phyloP scores from a whole-genome alignment of 1,140 invertebrate species.

The Drosophila pandora region DNA sequence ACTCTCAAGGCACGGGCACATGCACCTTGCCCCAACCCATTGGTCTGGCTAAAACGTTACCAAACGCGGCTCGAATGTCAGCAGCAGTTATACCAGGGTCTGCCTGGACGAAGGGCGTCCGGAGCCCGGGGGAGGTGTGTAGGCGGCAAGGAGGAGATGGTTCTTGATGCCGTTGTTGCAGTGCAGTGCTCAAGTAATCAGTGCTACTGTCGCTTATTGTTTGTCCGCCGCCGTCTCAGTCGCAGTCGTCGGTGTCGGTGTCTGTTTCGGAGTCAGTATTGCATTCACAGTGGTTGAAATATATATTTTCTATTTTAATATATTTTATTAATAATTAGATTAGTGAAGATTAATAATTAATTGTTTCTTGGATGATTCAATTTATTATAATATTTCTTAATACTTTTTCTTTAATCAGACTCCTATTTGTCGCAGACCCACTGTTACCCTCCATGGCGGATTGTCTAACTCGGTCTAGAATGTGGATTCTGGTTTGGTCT shows the following conservation, averaged over 20 bases:
- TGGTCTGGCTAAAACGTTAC: conserved; percentile 69
- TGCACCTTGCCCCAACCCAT: conserved; percentile 54
- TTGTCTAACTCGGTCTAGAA: conserved; percentile 25
- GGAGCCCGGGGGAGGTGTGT: neutral
- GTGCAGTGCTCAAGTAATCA: conserved; percentile 71
- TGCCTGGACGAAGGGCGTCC: neutral
- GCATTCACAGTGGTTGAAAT: conserved; percentile 18
- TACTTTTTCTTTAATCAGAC: neutral
- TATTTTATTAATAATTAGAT: neutral
- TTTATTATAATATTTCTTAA: neutral
- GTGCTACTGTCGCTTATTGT: conserved; percentile 78
- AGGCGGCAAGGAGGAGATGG: neutral
- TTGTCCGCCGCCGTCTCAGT: conserved; percentile 59
- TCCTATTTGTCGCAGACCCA: neutral
- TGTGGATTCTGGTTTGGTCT: conserved; percentile 30
- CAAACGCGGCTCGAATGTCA: conserved; percentile 78
- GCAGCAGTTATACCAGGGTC: conserved; percentile 43
- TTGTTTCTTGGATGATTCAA: neutral
- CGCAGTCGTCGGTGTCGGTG: conserved; percentile 50
- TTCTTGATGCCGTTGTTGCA: conserved; percentile 46
- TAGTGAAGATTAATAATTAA: no score
- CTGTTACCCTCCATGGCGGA: conserved; percentile 17
- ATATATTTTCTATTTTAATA: neutral
- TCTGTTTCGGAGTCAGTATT: conserved; percentile 47
- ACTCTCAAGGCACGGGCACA: conserved; percentile 76